Evolutionary conservation across 2,797 vertebrate genomes (phyloP), one percentile per base, ranked within the genome.

Genomic region (Mormyrus proboscirostris): DNA sequence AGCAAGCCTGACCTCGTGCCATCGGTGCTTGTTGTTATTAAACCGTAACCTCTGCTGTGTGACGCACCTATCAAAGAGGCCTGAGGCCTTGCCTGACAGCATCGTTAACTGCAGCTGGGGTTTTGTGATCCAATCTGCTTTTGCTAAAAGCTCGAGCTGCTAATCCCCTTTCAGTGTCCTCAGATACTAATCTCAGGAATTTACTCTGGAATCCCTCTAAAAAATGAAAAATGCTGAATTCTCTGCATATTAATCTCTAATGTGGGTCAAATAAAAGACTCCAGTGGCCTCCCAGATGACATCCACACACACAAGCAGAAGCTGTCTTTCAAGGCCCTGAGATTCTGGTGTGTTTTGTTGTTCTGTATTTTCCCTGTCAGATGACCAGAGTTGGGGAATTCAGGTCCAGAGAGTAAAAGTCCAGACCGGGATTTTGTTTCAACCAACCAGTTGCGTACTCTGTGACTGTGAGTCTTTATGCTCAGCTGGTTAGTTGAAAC

Each of bases 61-160:
- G 79, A 41, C 3, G 0, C 7, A 4, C 19, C 47, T 84, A 5
- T 49, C 41, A 25, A 7, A 49, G 44, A 84, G 3, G 47, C 82
- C 82, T 4, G 47, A 84, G 9, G 16, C n/a, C 47, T 50, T 51
- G 47, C 9, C 82, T 50, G 44, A 12, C 44, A 49, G 19, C 19
- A 25, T 84, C 47, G 49, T 25, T 50, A 84, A 8, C 4, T 49
- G 49, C 73, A 82, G 73, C 73, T 44, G 25, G n/a, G 79, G 14
- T 33, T 41, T 57, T 62, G 51, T 86, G 84, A 86, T 86, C 51
- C 84, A 33, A 55, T 86, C 84, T 38, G 19, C 73, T 88, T 79
- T 57, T 53, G 29, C 79, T 41, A 47, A 83, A 84, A 47, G 4
- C 38, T 44, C 14, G 3, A 53, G 22, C 84, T 57, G 49, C 50